These are phyloP conservation scores for Lates calcarifer DNA, from an alignment of 2,113 vertebrate species.

Conservation along the genomic window DNA sequence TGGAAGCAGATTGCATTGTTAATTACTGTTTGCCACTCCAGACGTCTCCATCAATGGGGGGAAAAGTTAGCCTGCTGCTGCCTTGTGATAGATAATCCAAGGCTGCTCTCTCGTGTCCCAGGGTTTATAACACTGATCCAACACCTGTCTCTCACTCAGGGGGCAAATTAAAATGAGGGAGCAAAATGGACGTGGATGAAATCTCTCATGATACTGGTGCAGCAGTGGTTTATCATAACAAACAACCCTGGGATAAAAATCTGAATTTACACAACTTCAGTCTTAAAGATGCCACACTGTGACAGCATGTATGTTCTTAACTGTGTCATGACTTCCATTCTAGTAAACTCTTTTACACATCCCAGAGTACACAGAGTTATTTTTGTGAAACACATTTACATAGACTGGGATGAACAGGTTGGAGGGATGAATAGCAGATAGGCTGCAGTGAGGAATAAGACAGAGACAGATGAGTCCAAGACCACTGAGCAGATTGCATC, in stretches of 20 bases:
- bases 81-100: constrained; percentile 38
- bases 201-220: not conserved
- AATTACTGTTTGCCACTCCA: constrained; percentile 60
- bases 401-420: constrained; percentile 13
- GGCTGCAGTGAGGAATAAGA: constrained; percentile 48
- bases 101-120: constrained; percentile 1
- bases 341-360: not conserved
- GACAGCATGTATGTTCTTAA: not conserved
- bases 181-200: constrained; percentile 6
- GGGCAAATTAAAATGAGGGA: constrained; percentile 13
- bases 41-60: constrained; percentile 51
- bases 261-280: not conserved
- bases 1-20: constrained; percentile 60
- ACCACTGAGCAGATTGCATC: constrained; percentile 69
- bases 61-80: constrained; percentile 21
- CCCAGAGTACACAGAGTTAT: not conserved
- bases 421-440: constrained; percentile 7
- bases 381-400: constrained; percentile 7
- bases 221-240: not conserved
- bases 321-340: not conserved
- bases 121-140: constrained; percentile 36
- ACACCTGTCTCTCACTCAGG: constrained; percentile 37
- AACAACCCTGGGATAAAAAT: not conserved
- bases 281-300: not conserved
- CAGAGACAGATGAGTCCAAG: constrained; percentile 66